Evolutionary conservation across 1,140 invertebrate species (phyloP), one percentile per base, ranked within the genome.

Genomic region (Calephelis nemesis): DNA sequence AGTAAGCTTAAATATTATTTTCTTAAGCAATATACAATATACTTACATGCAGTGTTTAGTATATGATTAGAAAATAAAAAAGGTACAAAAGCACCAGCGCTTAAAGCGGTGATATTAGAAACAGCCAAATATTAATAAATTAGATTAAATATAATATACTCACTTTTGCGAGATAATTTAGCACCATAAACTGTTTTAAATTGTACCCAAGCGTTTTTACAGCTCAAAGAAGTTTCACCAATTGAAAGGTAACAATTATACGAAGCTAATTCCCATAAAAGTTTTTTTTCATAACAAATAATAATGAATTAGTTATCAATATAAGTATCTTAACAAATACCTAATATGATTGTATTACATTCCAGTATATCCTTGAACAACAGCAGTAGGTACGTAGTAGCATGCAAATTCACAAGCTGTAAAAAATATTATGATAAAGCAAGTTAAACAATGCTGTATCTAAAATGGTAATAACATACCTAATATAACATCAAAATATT

Each of bases 121-220:
- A 19, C 52, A 54, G 52, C 52, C 52, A 54, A 30, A 11, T 19
- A 54, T 10, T 45, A 45, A 45, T 45, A 45, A 45, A 30, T 30
- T 30, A 45, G 10, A 54, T 54, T 54, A 54, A 30, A 54, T 54
- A 11, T 19, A 54, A 54, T 54, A 54, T 54, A 54, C 52, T 54
- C 52, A 54, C 52, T 54, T 54, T 54, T 54, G 52, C 19, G 19
- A 54, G n/a, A 52, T 15, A 52, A 52, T 12, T 15, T 50, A 50
- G 50, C 50, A 54, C 50, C 50, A 54, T 54, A 54, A 54, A 19
- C 50, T 15, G 13, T 54, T 54, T 54, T 54, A 50, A 50, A 45
- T 45, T 50, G 49, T 54, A 54, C 50, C 50, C 50, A 54, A 54
- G 50, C 50, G 19, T 54, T 54, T 54, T 19, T 19, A 30, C 10